Conservation (phyloP, 1,140 invertebrate species). For the Microplitis demolitor region DNA sequence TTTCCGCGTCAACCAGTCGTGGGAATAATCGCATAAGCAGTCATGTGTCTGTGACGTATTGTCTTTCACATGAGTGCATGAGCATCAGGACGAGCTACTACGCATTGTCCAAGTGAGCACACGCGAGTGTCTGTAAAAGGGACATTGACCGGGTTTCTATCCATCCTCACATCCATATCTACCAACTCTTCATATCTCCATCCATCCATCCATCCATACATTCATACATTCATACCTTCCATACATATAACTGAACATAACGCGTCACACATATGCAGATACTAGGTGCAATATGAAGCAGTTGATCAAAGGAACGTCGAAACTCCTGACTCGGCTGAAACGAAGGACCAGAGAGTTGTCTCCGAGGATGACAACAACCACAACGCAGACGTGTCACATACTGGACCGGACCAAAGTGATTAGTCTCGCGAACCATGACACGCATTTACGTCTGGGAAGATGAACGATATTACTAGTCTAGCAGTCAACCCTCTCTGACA, state of each 20-base stretch:
- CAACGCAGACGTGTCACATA: neutral
- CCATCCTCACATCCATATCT: too few species aligned
- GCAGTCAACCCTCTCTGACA: neutral
- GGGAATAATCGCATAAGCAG: slow-evolving; percentile 7
- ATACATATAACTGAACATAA: too few species aligned
- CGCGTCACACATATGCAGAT: neutral
- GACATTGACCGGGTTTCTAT: neutral
- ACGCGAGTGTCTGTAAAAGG: neutral
- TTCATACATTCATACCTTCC: too few species aligned
- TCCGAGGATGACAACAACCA: slow-evolving; percentile 6
- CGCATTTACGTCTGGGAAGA: slow-evolving; percentile 6
- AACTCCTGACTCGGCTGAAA: slow-evolving; percentile 27
- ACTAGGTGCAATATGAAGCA: neutral
- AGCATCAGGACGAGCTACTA: neutral
- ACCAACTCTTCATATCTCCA: too few species aligned
- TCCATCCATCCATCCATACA: too few species aligned
- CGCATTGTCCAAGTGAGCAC: slow-evolving; percentile 4
- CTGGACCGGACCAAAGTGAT: slow-evolving; percentile 15
- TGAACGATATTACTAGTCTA: slow-evolving; percentile 1
- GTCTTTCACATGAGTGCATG: slow-evolving; percentile 3
- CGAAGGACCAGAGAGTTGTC: neutral
- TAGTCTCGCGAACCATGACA: slow-evolving; percentile 20
- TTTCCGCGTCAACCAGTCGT: neutral
- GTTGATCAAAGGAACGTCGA: slow-evolving; percentile 26
- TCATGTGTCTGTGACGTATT: slow-evolving; percentile 3